Percentiles rank a stretch among this genome's conserved stretches.
These are phyloP conservation scores for Propithecus deckenii DNA, from an alignment of 2,797 vertebrate genomes.

Conservation along the genomic window DNA sequence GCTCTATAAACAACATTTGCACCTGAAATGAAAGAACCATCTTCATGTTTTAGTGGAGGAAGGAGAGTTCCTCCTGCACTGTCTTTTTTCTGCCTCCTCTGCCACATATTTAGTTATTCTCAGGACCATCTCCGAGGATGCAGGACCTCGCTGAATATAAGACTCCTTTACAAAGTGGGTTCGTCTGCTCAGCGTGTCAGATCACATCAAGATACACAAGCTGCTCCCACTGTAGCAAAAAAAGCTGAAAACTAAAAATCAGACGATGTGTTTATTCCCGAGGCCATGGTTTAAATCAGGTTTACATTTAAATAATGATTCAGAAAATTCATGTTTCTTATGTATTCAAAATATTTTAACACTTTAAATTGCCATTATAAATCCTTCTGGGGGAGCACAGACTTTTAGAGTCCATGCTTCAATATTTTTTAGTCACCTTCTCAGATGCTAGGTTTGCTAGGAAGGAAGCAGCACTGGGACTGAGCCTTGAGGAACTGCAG, in stretches of 20 bases:
- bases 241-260: conserved; percentile 23
- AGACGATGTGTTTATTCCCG: neutral
- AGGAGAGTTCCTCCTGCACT: neutral
- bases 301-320: neutral
- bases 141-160: neutral
- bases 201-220: neutral
- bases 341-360: neutral
- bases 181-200: neutral
- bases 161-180: neutral
- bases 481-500: neutral
- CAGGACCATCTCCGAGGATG: neutral
- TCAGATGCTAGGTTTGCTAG: neutral
- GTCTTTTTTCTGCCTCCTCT: neutral
- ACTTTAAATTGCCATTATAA: neutral
- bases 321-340: neutral
- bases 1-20: neutral
- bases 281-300: neutral
- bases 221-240: neutral
- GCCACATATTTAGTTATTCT: neutral
- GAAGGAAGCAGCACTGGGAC: neutral
- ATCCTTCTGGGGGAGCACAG: neutral
- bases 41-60: neutral
- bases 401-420: neutral
- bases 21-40: neutral
- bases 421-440: neutral